Conservation (phyloP, 2,888 invertebrate genomes). For the Iphiclides podalirius region DNA sequence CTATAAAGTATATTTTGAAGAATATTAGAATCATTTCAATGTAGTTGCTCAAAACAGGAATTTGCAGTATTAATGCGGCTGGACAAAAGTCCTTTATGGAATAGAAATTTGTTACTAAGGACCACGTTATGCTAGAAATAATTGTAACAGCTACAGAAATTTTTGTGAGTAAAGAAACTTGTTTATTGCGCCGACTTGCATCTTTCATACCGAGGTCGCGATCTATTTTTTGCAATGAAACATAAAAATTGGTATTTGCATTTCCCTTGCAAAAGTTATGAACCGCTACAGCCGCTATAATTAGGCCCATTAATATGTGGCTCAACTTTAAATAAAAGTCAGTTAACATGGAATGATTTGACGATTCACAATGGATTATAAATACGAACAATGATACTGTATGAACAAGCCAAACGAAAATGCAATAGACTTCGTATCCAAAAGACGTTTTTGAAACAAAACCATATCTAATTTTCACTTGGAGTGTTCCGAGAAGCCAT, state of each 20-base stretch:
- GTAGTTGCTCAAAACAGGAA: conserved; percentile 33
- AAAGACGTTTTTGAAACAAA: conserved; percentile 44
- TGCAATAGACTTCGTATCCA: conserved; percentile 40
- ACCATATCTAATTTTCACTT: conserved; percentile 46
- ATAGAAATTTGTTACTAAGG: conserved; percentile 33
- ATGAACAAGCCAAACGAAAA: conserved; percentile 38
- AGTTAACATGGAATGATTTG: conserved; percentile 31
- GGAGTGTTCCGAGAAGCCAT: conserved; percentile 42
- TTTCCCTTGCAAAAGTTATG: conserved; percentile 33
- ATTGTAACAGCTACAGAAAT: conserved; percentile 16
- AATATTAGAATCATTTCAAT: conserved; percentile 40
- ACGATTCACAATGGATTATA: conserved; percentile 32
- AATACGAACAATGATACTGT: conserved; percentile 32
- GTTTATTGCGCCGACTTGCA: conserved; percentile 35
- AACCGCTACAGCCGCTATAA: conserved; percentile 36
- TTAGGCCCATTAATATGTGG: conserved; percentile 33
- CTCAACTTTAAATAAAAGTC: conserved; percentile 41
- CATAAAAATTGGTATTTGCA: conserved; percentile 43
- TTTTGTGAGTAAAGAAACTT: conserved; percentile 27
- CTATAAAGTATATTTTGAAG: conserved; percentile 39
- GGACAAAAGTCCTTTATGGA: conserved; percentile 35
- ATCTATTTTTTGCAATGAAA: conserved; percentile 57
- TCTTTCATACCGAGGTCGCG: conserved; percentile 40
- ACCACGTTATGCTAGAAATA: conserved; percentile 26
- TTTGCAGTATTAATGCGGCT: conserved; percentile 30